Percentiles rank a stretch among this genome's conserved stretches.
Evolutionary conservation across 2,797 vertebrate genomes (phyloP).

Genomic region (Thripadectes ignobilis): DNA sequence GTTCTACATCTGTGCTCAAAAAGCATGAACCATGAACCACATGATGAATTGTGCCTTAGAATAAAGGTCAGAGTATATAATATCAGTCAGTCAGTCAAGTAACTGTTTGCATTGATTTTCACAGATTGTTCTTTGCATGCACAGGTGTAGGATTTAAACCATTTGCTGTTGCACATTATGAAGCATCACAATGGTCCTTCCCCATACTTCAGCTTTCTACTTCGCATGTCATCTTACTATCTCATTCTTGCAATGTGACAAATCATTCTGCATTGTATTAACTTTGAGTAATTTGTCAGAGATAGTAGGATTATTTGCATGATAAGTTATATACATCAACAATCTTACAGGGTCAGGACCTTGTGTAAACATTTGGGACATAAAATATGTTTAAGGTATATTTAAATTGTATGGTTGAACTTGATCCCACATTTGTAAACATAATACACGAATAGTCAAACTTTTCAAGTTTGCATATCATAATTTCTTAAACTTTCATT

Average conservation of each 20-base stretch:
- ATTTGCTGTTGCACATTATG: neutral
- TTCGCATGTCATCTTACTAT: neutral
- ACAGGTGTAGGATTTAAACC: neutral
- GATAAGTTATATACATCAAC: neutral
- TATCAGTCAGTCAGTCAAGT: neutral
- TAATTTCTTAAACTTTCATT: neutral
- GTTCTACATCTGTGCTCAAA: neutral
- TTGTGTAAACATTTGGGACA: neutral
- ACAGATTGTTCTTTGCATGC: neutral
- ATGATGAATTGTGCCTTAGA: neutral
- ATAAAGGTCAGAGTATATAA: neutral
- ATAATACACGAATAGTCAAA: neutral
- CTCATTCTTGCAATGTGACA: neutral
- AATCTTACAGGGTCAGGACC: neutral
- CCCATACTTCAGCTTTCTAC: neutral
- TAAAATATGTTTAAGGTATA: neutral
- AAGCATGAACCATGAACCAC: neutral
- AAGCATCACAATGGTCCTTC: neutral
- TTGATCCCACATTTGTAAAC: neutral
- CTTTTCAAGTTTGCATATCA: neutral
- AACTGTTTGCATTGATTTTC: neutral
- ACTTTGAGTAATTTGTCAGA: neutral
- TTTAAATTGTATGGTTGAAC: neutral
- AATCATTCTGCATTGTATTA: neutral
- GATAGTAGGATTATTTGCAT: neutral